Conservation (phyloP, 1,140 invertebrate species). For the Bombyx mori region DNA sequence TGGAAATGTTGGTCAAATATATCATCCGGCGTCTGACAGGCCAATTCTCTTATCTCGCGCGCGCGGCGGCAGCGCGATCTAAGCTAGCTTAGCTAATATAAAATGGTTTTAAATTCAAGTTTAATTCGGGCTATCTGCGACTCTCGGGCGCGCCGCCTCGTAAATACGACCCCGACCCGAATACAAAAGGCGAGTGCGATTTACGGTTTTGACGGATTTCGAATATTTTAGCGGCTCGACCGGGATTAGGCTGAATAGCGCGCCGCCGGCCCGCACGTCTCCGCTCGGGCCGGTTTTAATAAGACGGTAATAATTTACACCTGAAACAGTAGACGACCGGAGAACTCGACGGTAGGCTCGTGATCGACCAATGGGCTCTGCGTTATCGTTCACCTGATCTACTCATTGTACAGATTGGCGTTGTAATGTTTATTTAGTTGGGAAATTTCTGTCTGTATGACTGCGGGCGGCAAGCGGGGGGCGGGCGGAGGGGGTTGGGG, state of each 20-base stretch:
- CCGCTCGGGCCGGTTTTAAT: conserved; percentile 27
- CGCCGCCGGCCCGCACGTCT: conserved; percentile 13
- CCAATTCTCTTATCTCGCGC: conserved; percentile 86
- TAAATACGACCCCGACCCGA: conserved; percentile 43
- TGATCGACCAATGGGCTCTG: neutral
- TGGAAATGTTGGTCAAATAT: conserved; percentile 90
- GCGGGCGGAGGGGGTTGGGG: conserved; percentile 21
- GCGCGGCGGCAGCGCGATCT: conserved; percentile 58
- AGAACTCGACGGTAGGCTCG: neutral
- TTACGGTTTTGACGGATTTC: conserved; percentile 60
- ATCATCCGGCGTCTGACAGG: conserved; percentile 87
- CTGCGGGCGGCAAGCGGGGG: neutral
- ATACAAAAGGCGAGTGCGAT: conserved; percentile 54
- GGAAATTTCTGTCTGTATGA: neutral
- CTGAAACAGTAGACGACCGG: too few relatives aligned
- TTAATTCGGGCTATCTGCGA: conserved; percentile 67
- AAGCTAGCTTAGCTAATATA: conserved; percentile 70
- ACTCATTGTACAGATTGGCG: too few relatives aligned
- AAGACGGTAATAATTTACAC: conserved; percentile 36
- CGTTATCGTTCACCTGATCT: too few relatives aligned
- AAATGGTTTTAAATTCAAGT: conserved; percentile 70
- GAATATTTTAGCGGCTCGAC: conserved; percentile 49
- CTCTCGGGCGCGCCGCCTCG: conserved; percentile 33
- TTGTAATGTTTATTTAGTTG: too few relatives aligned
- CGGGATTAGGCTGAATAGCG: conserved; percentile 45